A percentile compares a stretch with the other conserved stretches of the same genome.
Conservation (phyloP, 2,888 invertebrate genomes). For the Eledona agricola region DNA sequence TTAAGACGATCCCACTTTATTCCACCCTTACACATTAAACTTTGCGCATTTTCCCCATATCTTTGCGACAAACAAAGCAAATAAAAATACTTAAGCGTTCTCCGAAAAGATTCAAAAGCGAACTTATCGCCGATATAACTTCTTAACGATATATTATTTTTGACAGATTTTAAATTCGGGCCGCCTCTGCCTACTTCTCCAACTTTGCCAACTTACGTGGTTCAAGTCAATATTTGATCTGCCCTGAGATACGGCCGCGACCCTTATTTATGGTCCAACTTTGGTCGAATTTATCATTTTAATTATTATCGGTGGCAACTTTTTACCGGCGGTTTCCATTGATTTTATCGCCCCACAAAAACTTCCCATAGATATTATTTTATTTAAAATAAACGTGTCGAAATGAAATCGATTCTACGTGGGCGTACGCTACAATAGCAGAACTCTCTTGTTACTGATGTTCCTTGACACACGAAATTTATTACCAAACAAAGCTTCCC, state of each 20-base stretch:
- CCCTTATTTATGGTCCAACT: slow-evolving; percentile 27
- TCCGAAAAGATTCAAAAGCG: slow-evolving; percentile 35
- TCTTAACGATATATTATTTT: slow-evolving; percentile 36
- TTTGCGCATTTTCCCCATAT: slow-evolving; percentile 34
- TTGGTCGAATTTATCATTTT: slow-evolving; percentile 8
- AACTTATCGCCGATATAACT: slow-evolving; percentile 31
- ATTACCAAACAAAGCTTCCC: too few relatives aligned
- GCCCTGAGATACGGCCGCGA: slow-evolving; percentile 19
- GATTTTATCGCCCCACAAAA: too few relatives aligned
- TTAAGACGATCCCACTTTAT: slow-evolving; percentile 34
- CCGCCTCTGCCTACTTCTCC: slow-evolving; percentile 27
- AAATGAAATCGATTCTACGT: too few relatives aligned
- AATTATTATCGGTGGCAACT: too few relatives aligned
- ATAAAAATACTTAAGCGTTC: slow-evolving; percentile 37
- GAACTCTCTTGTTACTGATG: too few relatives aligned
- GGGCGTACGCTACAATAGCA: too few relatives aligned
- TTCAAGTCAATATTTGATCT: slow-evolving; percentile 37
- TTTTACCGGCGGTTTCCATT: too few relatives aligned
- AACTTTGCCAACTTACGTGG: slow-evolving; percentile 25
- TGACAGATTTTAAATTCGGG: slow-evolving; percentile 39
- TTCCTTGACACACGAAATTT: too few relatives aligned
- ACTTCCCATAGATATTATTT: too few relatives aligned
- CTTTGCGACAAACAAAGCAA: slow-evolving; percentile 31
- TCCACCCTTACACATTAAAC: slow-evolving; percentile 32
- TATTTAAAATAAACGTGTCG: too few relatives aligned